Percentiles rank a stretch among this genome's conserved stretches.
Conservation (phyloP, 2,113 vertebrate species). For the Asarcornis scutulata region DNA sequence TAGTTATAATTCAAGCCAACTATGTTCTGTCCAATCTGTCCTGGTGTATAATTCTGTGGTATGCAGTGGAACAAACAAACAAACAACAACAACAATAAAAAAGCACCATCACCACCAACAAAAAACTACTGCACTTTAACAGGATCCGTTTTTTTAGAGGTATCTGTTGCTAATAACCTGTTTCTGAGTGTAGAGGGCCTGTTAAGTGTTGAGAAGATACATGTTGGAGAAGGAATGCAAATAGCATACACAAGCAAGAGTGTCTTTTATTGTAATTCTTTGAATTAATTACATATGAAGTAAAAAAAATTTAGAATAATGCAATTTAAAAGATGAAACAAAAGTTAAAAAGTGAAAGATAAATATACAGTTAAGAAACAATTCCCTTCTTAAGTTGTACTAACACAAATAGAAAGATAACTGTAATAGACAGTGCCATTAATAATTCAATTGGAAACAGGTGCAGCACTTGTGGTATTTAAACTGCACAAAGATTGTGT, state of each 20-base stretch:
- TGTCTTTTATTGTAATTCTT: neutral
- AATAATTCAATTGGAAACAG: slow-evolving; percentile 52
- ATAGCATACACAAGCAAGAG: neutral
- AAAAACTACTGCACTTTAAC: neutral
- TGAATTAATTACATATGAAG: neutral
- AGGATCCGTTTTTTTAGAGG: neutral
- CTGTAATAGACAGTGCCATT: neutral
- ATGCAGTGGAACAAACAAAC: neutral
- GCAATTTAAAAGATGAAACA: neutral
- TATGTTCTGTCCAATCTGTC: neutral
- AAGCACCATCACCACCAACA: neutral
- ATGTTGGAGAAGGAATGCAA: neutral
- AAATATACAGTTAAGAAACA: neutral
- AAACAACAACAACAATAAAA: neutral
- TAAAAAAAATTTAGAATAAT: neutral
- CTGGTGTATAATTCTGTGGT: neutral
- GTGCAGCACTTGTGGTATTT: slow-evolving; percentile 37
- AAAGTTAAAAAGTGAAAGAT: neutral
- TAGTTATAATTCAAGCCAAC: neutral
- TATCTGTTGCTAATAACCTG: neutral
- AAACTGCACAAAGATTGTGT: slow-evolving; percentile 26
- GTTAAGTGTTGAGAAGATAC: neutral
- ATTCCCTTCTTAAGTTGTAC: neutral
- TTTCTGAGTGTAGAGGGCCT: neutral
- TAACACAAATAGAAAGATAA: neutral